Conservation (phyloP, 1,140 invertebrate species). For the Plutomurus gul region DNA sequence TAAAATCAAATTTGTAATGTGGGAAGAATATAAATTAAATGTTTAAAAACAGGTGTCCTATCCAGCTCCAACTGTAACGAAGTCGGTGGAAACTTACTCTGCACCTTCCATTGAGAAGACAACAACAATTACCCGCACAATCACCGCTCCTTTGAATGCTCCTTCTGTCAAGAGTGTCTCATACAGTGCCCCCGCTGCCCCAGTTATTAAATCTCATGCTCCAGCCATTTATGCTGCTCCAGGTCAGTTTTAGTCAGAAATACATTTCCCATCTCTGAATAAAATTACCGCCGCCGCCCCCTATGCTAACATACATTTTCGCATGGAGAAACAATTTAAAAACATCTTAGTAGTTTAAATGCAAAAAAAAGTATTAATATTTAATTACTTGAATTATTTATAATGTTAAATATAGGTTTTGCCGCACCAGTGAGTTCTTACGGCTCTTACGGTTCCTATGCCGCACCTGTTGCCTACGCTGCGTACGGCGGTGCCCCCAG, state of each 20-base stretch:
- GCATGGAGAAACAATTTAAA: no score
- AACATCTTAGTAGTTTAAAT: no score
- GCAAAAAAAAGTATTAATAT: no score
- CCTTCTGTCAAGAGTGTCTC: conserved; percentile 43
- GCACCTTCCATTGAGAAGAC: conserved; percentile 53
- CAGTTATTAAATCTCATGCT: conserved; percentile 26
- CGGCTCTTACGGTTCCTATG: not conserved
- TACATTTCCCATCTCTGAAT: not conserved
- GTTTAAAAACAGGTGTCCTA: conserved; percentile 47
- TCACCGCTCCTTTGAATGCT: conserved; percentile 50
- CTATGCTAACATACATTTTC: no score
- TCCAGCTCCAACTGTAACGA: conserved; percentile 50
- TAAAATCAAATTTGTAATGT: no score
- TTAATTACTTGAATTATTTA: not conserved
- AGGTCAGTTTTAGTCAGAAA: not conserved
- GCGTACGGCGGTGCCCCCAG: not conserved
- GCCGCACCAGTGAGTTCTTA: not conserved
- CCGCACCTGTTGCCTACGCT: conserved; percentile 4
- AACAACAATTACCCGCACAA: conserved; percentile 51
- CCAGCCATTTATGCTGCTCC: conserved; percentile 34
- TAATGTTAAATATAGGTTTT: no score
- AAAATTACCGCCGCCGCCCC: no score
- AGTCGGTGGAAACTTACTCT: conserved; percentile 50
- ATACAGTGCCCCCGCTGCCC: conserved; percentile 42
- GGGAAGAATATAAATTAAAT: no score